Percentiles rank a stretch among this genome's conserved stretches.
Conservation (phyloP, 2,888 invertebrate species). For the Danaus chrysippus region DNA sequence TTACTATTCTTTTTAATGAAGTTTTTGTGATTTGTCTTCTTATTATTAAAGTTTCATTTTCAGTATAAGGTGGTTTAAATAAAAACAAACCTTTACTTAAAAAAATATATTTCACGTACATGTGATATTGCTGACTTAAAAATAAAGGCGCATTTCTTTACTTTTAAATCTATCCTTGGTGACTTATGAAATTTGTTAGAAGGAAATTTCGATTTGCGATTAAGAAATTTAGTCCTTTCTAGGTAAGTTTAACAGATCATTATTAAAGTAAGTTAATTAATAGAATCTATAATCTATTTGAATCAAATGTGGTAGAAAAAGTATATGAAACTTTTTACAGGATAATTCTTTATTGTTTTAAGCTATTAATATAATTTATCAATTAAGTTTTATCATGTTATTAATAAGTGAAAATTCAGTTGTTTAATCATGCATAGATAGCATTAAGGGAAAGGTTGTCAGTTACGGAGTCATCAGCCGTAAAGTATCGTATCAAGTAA, state of each 20-base stretch:
- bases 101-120: background rate
- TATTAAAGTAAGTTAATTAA: too few species aligned
- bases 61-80: background rate
- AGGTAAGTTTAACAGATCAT: too few species aligned
- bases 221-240: background rate
- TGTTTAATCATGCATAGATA: conserved; percentile 3
- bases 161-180: too few species aligned
- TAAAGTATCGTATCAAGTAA: conserved; percentile 28
- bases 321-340: too few species aligned
- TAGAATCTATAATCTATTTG: too few species aligned
- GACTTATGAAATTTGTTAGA: background rate
- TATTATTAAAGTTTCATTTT: background rate
- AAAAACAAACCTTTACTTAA: background rate
- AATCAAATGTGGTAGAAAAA: too few species aligned
- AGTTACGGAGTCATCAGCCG: conserved; percentile 18
- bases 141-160: background rate
- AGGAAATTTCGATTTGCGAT: background rate
- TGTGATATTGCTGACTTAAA: background rate
- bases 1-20: too few species aligned
- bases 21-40: background rate
- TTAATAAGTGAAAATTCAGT: background rate
- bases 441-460: conserved; percentile 9
- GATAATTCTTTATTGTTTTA: conserved; percentile 11
- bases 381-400: background rate
- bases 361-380: conserved; percentile 5